Conservation (phyloP, 1,140 invertebrate species). For the Drosophila prosaltans region DNA sequence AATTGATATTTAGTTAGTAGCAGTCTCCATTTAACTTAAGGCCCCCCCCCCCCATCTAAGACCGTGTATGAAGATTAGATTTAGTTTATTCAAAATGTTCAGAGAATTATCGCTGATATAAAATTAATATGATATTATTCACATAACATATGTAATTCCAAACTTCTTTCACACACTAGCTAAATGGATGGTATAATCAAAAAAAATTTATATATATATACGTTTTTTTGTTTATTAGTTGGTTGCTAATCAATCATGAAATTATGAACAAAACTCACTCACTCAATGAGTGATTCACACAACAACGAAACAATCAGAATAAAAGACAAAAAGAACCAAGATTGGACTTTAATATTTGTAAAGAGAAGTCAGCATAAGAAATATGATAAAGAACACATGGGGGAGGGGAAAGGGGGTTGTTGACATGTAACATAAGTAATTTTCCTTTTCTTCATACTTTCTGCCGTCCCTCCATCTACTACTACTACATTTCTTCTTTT, state of each 20-base stretch:
- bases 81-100: background rate
- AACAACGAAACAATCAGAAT: background rate
- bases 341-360: constrained; percentile 30
- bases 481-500: background rate
- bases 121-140: constrained; percentile 11
- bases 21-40: too few species aligned
- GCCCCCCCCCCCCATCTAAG: too few species aligned
- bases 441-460: background rate
- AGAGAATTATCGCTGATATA: constrained; percentile 7
- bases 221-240: constrained; percentile 41
- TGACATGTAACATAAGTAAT: constrained; percentile 1
- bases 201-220: constrained; percentile 21
- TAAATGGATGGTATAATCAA: background rate
- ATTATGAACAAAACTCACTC: constrained; percentile 32
- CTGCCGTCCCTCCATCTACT: too few species aligned
- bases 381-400: constrained; percentile 1
- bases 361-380: constrained; percentile 15
- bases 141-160: constrained; percentile 15
- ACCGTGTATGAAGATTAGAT: background rate
- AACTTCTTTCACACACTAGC: background rate
- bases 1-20: too few species aligned
- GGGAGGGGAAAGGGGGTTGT: constrained; percentile 1
- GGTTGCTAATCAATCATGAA: constrained; percentile 40
- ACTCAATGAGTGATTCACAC: constrained; percentile 10
- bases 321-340: constrained; percentile 5